Evolutionary conservation across 1,140 invertebrate species (phyloP).

Genomic region (Pentalonia nigronervosa): DNA sequence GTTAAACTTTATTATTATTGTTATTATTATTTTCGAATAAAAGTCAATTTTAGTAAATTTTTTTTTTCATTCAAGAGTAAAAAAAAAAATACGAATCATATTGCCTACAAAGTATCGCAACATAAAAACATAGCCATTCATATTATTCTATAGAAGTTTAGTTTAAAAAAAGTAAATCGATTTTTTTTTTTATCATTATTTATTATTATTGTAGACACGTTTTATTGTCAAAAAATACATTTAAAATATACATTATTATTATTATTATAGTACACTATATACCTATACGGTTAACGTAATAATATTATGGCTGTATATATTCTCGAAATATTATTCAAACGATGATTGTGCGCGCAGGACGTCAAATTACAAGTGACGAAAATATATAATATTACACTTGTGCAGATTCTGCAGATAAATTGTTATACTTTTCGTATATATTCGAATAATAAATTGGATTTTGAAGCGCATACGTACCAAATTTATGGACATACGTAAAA

Average conservation of each 20-base stretch:
- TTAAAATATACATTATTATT: neutral
- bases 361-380: conserved; percentile 3
- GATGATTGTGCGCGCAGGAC: neutral
- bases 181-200: neutral
- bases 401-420: neutral
- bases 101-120: neutral
- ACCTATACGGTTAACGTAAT: neutral
- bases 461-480: neutral
- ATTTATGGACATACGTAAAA: neutral
- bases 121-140: neutral
- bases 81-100: neutral
- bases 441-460: conserved; percentile 8
- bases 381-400: neutral
- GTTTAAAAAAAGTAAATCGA: neutral
- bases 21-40: neutral
- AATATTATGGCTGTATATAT: neutral
- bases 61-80: neutral
- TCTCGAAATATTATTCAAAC: conserved; percentile 10
- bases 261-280: neutral
- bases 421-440: neutral
- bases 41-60: neutral
- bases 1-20: neutral
- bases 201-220: conserved; percentile 21
- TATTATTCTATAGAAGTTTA: neutral
- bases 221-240: neutral